These are phyloP conservation scores for Mionectes macconnelli DNA, from an alignment of 2,113 vertebrate species.

Conservation along the genomic window DNA sequence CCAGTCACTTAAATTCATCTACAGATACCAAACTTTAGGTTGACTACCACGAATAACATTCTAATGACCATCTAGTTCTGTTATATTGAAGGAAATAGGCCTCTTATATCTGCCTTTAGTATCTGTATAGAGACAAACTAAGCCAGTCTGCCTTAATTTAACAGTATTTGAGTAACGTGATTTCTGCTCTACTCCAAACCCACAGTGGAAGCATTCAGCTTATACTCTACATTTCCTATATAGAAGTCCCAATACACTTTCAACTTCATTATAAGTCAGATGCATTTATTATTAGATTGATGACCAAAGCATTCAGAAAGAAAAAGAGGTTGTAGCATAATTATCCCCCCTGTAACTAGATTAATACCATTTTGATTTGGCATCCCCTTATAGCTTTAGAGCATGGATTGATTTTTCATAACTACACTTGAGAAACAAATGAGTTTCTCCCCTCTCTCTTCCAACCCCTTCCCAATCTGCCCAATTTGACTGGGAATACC, in stretches of 20 bases:
- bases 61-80: not conserved
- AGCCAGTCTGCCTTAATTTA: not conserved
- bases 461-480: not conserved
- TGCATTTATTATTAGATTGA: not conserved
- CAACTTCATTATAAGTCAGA: not conserved
- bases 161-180: not conserved
- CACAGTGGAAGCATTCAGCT: not conserved
- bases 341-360: not conserved
- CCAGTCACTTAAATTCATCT: not conserved
- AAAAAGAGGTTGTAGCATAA: not conserved
- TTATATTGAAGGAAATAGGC: not conserved
- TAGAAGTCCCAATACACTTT: not conserved
- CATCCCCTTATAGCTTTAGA: not conserved
- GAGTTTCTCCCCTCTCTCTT: not conserved
- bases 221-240: not conserved
- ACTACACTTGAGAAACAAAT: not conserved
- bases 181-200: not conserved
- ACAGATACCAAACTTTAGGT: not conserved
- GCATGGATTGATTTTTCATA: not conserved
- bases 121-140: not conserved
- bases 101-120: not conserved
- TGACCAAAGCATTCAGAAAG: not conserved
- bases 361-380: not conserved
- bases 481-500: not conserved
- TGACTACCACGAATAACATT: not conserved